Evolutionary conservation across 2,113 vertebrate species (phyloP).

Genomic region (Calyptommatus sinebrachiatus): DNA sequence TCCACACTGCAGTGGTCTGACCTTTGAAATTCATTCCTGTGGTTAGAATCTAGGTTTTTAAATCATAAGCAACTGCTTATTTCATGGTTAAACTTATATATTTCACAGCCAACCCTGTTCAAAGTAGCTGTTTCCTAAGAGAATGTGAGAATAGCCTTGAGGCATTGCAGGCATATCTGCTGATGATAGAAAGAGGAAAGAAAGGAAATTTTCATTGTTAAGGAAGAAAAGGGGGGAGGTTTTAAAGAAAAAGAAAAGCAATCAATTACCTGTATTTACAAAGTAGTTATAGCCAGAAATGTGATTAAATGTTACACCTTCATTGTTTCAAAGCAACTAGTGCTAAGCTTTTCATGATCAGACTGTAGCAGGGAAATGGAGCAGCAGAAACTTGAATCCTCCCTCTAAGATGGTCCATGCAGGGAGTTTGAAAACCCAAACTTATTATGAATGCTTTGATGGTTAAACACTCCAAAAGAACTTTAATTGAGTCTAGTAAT

Average conservation of each 20-base stretch:
- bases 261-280: background rate
- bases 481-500: too few species aligned
- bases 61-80: constrained; percentile 12
- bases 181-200: background rate
- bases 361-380: background rate
- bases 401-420: background rate
- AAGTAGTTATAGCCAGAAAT: background rate
- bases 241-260: background rate
- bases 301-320: background rate
- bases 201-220: background rate
- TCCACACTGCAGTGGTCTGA: background rate
- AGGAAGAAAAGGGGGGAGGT: background rate
- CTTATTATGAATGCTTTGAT: too few species aligned
- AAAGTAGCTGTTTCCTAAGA: constrained; percentile 3
- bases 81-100: constrained; percentile 8
- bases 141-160: constrained; percentile 13
- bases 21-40: constrained; percentile 4
- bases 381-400: background rate
- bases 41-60: background rate
- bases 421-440: background rate
- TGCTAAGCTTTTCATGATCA: background rate
- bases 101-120: constrained; percentile 9
- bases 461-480: too few species aligned
- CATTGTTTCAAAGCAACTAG: background rate
- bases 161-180: background rate